Percentiles rank a stretch among this genome's conserved stretches.
Evolutionary conservation across 2,113 vertebrate species (phyloP).

Genomic region (Myiozetetes cayanensis): DNA sequence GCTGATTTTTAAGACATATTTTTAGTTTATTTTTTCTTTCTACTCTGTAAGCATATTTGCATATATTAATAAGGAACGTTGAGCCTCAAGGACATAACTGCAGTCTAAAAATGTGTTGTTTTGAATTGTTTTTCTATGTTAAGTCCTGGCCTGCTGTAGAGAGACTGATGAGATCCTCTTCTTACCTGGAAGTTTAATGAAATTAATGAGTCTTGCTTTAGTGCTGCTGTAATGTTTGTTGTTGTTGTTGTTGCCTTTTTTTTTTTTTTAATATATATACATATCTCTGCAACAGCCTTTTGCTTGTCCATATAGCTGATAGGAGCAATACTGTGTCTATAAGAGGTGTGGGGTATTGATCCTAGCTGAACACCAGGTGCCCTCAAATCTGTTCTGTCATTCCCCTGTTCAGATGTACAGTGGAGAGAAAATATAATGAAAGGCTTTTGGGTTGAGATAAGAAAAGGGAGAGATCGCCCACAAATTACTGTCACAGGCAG

Average conservation of each 20-base stretch:
- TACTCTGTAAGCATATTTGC: neutral
- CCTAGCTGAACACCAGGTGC: neutral
- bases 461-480: neutral
- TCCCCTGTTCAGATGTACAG: neutral
- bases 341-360: neutral
- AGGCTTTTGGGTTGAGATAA: neutral
- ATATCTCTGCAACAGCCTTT: neutral
- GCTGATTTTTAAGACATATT: neutral
- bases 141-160: neutral
- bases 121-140: neutral
- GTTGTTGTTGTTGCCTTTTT: neutral
- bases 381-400: neutral
- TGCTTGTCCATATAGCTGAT: neutral
- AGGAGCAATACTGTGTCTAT: neutral
- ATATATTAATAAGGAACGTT: neutral
- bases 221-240: neutral
- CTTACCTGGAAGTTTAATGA: neutral
- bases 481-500: neutral
- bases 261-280: too few relatives aligned
- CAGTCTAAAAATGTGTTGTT: neutral
- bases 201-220: neutral
- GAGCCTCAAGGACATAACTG: neutral
- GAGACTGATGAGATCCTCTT: neutral
- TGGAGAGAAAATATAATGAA: neutral
- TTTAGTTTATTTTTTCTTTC: neutral